phyloP scores from a whole-genome alignment of 2,113 vertebrate genomes.

The Hyperoodon ampullatus region DNA sequence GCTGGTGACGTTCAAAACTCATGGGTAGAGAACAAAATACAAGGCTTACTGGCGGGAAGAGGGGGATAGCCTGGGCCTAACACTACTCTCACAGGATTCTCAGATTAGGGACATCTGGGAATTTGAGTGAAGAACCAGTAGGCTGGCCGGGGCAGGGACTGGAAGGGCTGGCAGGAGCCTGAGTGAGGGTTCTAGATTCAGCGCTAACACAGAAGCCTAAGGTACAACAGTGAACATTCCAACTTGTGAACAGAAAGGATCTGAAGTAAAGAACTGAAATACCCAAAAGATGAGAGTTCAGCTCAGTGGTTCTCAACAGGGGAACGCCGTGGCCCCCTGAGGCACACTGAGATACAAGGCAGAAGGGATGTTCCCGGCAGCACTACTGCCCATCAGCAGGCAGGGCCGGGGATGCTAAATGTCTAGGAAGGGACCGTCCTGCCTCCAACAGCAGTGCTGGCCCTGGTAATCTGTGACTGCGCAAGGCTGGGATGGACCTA shows the following conservation, averaged over 20 bases:
- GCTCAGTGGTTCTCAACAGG: neutral
- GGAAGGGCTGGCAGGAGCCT: neutral
- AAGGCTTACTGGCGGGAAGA: neutral
- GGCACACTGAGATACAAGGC: neutral
- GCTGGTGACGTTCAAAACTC: neutral
- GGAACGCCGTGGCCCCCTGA: neutral
- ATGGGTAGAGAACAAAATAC: neutral
- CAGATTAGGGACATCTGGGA: neutral
- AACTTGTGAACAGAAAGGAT: neutral
- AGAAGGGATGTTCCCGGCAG: neutral
- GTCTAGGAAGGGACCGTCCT: neutral
- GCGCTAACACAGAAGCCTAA: neutral
- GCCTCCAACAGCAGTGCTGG: neutral
- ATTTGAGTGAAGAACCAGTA: neutral
- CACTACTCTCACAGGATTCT: neutral
- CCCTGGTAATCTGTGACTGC: neutral
- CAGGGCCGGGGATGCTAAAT: neutral
- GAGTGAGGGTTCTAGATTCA: neutral
- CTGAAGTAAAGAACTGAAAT: neutral
- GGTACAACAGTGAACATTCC: neutral
- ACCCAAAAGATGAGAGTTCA: neutral
- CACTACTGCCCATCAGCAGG: neutral
- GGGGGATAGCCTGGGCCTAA: neutral
- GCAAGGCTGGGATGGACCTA: neutral
- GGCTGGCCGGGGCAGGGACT: neutral